These are phyloP conservation scores for Peromyscus californicus DNA, from an alignment of 2,113 vertebrate species.

Conservation along the genomic window DNA sequence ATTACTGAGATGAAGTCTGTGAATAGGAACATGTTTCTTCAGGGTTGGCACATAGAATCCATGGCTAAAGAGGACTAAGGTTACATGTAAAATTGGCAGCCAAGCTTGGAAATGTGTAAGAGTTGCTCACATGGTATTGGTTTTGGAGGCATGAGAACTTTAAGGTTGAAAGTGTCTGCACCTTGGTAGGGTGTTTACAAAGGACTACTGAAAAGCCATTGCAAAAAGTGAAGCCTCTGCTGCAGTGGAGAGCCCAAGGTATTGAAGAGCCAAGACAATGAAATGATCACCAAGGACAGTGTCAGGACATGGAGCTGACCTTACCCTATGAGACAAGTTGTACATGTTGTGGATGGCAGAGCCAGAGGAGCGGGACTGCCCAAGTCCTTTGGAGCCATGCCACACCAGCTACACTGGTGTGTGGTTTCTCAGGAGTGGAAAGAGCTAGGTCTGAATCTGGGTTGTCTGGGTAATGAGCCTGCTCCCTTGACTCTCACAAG, in stretches of 20 bases:
- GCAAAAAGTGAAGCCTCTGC: not conserved
- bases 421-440: not conserved
- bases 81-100: not conserved
- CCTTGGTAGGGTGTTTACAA: not conserved
- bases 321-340: not conserved
- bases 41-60: not conserved
- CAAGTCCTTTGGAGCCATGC: not conserved
- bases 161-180: not conserved
- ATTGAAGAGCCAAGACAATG: not conserved
- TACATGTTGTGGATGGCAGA: not conserved
- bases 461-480: not conserved
- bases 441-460: not conserved
- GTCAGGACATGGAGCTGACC: no score
- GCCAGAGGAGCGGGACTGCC: not conserved
- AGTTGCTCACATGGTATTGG: not conserved
- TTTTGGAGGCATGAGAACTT: not conserved
- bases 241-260: not conserved
- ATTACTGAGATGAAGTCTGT: not conserved
- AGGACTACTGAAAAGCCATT: not conserved
- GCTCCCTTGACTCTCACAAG: not conserved
- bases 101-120: not conserved
- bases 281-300: not conserved
- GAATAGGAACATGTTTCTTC: not conserved
- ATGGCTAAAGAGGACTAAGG: not conserved
- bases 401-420: not conserved